A percentile compares a stretch with the other conserved stretches of the same genome.
Evolutionary conservation across 2,888 invertebrate species (phyloP).

Genomic region (Lymantria dispar): DNA sequence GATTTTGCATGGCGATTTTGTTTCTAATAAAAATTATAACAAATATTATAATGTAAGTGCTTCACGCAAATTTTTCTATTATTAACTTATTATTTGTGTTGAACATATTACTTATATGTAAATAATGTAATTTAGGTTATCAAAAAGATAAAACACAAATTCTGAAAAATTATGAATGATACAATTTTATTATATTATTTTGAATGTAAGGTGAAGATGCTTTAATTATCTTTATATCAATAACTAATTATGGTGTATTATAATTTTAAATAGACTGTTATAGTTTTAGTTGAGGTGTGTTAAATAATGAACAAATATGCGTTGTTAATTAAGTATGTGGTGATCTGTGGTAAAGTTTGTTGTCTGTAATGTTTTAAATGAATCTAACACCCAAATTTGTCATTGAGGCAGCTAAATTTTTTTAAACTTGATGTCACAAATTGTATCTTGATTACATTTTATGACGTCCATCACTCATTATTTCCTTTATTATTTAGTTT

Average conservation of each 20-base stretch:
- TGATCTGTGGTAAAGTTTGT: slow-evolving; percentile 16
- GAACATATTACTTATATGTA: slow-evolving; percentile 61
- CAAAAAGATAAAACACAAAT: slow-evolving; percentile 59
- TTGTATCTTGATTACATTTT: slow-evolving; percentile 51
- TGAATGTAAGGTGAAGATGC: slow-evolving; percentile 80
- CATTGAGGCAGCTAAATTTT: slow-evolving; percentile 36
- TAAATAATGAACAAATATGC: slow-evolving; percentile 53
- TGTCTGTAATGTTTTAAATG: slow-evolving; percentile 7
- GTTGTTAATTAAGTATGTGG: slow-evolving; percentile 35
- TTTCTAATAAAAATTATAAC: slow-evolving; percentile 59
- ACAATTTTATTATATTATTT: slow-evolving; percentile 74
- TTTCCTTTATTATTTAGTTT: slow-evolving; percentile 60
- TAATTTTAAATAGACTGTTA: slow-evolving; percentile 82
- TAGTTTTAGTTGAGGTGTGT: slow-evolving; percentile 75
- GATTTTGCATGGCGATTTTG: slow-evolving; percentile 78
- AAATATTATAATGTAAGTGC: slow-evolving; percentile 60
- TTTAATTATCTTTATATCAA: slow-evolving; percentile 79
- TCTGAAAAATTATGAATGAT: slow-evolving; percentile 50
- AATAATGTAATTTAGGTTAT: slow-evolving; percentile 68
- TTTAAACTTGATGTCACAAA: slow-evolving; percentile 58
- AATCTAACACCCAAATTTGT: slow-evolving; percentile 17
- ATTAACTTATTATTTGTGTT: slow-evolving; percentile 73
- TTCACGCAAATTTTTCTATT: slow-evolving; percentile 59
- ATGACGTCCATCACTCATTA: slow-evolving; percentile 48
- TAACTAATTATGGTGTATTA: slow-evolving; percentile 76